Evolutionary conservation across 92 coral and sea anemone species (phyloP).

Genomic region (Bergia sp.): DNA sequence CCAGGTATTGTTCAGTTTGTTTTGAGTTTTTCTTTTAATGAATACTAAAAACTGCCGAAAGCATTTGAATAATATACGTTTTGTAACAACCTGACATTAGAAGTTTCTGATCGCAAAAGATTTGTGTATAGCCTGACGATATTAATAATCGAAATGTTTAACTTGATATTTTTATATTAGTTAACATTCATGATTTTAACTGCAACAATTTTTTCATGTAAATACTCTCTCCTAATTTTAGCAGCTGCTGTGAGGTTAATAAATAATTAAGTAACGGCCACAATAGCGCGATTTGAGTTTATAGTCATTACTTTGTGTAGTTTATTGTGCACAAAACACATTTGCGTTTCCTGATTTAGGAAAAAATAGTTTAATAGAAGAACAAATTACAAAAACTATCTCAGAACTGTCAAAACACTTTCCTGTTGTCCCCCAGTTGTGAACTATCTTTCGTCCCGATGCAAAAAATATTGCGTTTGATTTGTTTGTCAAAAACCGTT

Average conservation of each 20-base stretch:
- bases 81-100: no score
- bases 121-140: no score
- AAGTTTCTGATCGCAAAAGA: no score
- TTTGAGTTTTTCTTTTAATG: not conserved
- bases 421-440: not conserved
- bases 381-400: no score
- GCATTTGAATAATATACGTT: not conserved
- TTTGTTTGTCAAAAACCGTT: no score
- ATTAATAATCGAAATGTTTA: not conserved
- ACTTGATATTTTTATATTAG: not conserved
- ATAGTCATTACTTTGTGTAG: not conserved
- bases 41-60: not conserved
- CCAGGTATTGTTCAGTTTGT: constrained; percentile 56
- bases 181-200: not conserved
- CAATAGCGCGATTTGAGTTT: not conserved
- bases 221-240: not conserved
- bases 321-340: not conserved
- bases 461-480: not conserved
- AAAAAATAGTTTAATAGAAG: no score
- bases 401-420: not conserved
- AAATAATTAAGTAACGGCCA: not conserved
- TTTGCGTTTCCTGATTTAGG: no score
- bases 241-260: not conserved
- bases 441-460: not conserved
- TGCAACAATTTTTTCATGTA: not conserved